These are phyloP conservation scores for Parnassius mnemosyne DNA, from an alignment of 2,888 invertebrate genomes.

Conservation along the genomic window DNA sequence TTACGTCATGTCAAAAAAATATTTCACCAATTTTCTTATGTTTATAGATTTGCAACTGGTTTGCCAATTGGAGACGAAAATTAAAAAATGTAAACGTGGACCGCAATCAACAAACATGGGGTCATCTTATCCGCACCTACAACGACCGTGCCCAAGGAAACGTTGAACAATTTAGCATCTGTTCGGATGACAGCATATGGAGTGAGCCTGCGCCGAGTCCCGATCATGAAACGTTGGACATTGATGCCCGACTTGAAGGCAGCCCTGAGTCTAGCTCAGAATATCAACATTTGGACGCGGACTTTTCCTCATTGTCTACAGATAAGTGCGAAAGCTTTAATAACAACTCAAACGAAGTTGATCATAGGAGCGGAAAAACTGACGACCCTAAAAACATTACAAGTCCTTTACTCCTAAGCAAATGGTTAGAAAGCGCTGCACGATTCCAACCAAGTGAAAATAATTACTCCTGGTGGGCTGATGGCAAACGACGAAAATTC, in stretches of 20 bases:
- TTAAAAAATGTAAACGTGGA: slow-evolving; percentile 87
- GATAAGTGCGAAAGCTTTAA: slow-evolving; percentile 58
- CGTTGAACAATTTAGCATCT: slow-evolving; percentile 89
- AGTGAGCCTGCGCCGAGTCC: slow-evolving; percentile 81
- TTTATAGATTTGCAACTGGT: slow-evolving; percentile 87
- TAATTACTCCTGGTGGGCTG: slow-evolving; percentile 85
- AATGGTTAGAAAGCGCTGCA: slow-evolving; percentile 88
- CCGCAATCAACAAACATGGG: slow-evolving; percentile 86
- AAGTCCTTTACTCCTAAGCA: slow-evolving; percentile 83
- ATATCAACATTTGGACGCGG: slow-evolving; percentile 55
- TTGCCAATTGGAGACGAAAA: slow-evolving; percentile 91
- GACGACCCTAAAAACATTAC: slow-evolving; percentile 58
- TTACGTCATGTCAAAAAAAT: too few species aligned
- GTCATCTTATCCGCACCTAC: slow-evolving; percentile 86
- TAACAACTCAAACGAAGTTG: slow-evolving; percentile 59
- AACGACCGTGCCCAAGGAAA: slow-evolving; percentile 88
- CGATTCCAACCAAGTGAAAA: slow-evolving; percentile 86
- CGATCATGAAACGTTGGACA: slow-evolving; percentile 47
- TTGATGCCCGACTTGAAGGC: slow-evolving; percentile 47
- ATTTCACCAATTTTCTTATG: not conserved
- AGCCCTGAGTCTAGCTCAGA: slow-evolving; percentile 52
- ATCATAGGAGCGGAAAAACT: slow-evolving; percentile 38
- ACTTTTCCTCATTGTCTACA: slow-evolving; percentile 46
- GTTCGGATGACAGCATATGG: slow-evolving; percentile 90
- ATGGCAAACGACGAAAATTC: slow-evolving; percentile 55